Evolutionary conservation across 2,888 invertebrate genomes (phyloP).

Genomic region (Aphelenchoides bicaudatus): DNA sequence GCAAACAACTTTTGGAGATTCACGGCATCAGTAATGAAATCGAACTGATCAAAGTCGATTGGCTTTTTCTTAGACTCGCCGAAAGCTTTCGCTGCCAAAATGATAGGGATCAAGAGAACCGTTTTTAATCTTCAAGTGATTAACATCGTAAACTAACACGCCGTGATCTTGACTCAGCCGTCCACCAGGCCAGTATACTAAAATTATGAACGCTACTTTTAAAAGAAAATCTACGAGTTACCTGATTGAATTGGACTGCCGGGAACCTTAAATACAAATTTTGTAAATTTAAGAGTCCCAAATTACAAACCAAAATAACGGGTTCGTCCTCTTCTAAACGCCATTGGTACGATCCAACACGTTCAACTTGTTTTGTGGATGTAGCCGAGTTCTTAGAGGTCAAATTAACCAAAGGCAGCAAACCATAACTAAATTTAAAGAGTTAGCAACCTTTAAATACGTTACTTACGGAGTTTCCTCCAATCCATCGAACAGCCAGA

Average conservation of each 20-base stretch:
- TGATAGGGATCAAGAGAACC: conserved; percentile 33
- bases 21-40: conserved; percentile 60
- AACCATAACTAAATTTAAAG: conserved; percentile 50
- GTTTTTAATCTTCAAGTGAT: conserved; percentile 30
- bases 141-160: conserved; percentile 58
- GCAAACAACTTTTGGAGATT: conserved; percentile 61
- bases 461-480: conserved; percentile 46
- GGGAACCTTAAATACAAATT: conserved; percentile 41
- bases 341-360: conserved; percentile 60
- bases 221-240: too few relatives aligned
- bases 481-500: conserved; percentile 60
- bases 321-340: conserved; percentile 55
- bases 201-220: too few relatives aligned
- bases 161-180: conserved; percentile 55
- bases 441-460: conserved; percentile 38
- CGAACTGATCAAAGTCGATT: conserved; percentile 57
- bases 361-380: conserved; percentile 55
- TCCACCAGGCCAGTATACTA: conserved; percentile 59
- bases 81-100: conserved; percentile 51
- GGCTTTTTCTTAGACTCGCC: conserved; percentile 54
- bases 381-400: conserved; percentile 56
- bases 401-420: conserved; percentile 56
- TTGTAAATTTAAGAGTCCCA: not conserved
- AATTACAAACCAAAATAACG: conserved; percentile 46
- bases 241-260: conserved; percentile 53